Percentiles rank a stretch among this genome's conserved stretches.
Evolutionary conservation across 1,140 invertebrate genomes (phyloP).

Genomic region (Nasonia vitripennis): DNA sequence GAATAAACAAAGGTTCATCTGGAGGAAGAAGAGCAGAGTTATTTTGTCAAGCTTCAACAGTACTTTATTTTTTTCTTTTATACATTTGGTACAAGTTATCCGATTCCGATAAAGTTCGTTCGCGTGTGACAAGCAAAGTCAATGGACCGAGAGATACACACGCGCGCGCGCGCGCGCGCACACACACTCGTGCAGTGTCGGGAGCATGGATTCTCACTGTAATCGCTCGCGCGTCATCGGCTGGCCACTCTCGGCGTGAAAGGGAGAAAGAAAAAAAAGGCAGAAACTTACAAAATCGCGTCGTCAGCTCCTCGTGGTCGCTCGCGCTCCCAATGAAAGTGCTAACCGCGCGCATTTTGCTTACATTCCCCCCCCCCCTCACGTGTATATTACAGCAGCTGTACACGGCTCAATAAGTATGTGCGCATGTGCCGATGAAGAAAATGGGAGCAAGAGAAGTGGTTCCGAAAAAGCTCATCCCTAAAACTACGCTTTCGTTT

Average conservation of each 20-base stretch:
- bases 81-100: not conserved
- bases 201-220: not conserved
- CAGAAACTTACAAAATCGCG: not conserved
- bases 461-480: not conserved
- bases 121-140: not conserved
- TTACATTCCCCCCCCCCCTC: not conserved
- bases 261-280: not conserved
- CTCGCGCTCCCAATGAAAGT: not conserved
- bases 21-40: not conserved
- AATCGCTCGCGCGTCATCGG: not conserved
- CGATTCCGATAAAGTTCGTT: not conserved
- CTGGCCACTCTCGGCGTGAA: not conserved
- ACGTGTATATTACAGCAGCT: not conserved
- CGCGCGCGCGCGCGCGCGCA: no score
- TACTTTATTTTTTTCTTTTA: not conserved
- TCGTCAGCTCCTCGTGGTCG: not conserved
- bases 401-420: conserved; percentile 27
- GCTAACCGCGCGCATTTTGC: not conserved
- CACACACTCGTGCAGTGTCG: not conserved
- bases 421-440: conserved; percentile 15
- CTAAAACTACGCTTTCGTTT: not conserved
- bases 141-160: not conserved
- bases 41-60: not conserved
- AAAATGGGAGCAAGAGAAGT: not conserved
- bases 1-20: not conserved